Evolutionary conservation across 2,113 vertebrate genomes (phyloP), one percentile per base, ranked within the genome.

Genomic region (Labrus mixtus): DNA sequence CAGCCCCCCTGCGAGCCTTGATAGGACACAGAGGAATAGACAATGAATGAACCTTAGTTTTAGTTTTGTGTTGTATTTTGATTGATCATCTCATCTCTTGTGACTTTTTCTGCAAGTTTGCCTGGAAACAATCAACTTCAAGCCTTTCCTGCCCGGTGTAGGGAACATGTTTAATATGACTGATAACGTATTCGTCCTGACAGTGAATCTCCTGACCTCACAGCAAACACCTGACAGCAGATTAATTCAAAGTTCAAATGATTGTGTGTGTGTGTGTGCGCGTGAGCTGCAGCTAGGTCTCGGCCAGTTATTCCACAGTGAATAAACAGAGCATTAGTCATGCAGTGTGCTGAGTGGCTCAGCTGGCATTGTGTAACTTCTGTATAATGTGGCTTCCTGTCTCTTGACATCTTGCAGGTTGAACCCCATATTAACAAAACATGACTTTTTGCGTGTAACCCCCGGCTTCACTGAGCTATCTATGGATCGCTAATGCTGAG

Each of bases 301-400:
- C 7, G 0, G 11, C 4, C 54, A 79, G 74, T 73, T 68, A 20
- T 73, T 87, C 66, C 71, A 48, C 65, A 2, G 66, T 25, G 73
- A 54, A 89, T 83, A 87, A 89, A 90, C 86, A 79, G 37, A 12
- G 59, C 76, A 80, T 83, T 61, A 76, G 76, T 90, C 81, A 79
- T 23, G 61, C 70, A 12, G 60, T 1, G 77, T 58, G 70, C 67
- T 73, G 78, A 89, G 81, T 73, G 82, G 84, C 66, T 54, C 8
- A 23, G 73, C 82, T 82, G 83, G 81, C 68, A 84, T 90, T 91
- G 85, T 89, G 82, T 87, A 89, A 89, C 87, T 81, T n/a, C 79
- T 82, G 84, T 58, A 68, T 66, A 70, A 83, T 62, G 84, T 79
- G 69, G 63, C 67, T 66, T 83, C 82, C 82, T 73, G 81, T 84